Conservation (phyloP, 2,797 vertebrate species). For the Hapalemur alaotrensis region DNA sequence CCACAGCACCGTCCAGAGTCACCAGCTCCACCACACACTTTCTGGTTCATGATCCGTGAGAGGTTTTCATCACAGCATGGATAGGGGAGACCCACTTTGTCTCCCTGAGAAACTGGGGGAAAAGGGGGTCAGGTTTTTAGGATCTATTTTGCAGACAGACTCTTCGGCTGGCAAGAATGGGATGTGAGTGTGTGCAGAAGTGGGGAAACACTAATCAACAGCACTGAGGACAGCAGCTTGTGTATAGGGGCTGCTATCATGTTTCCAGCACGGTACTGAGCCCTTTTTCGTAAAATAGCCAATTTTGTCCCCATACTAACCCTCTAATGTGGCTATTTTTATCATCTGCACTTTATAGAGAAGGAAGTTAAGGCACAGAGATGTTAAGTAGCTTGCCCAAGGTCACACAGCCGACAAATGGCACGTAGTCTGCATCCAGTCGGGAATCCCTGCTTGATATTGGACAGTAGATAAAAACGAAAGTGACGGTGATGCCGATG, state of each 20-base stretch:
- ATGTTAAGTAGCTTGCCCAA: background rate
- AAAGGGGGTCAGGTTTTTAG: background rate
- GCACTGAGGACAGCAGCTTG: too few species aligned
- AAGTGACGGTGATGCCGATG: background rate
- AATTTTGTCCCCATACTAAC: background rate
- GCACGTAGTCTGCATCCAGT: background rate
- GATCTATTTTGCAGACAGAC: background rate
- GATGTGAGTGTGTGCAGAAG: accelerated
- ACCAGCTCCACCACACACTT: background rate
- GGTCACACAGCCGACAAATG: background rate
- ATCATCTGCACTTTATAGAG: background rate
- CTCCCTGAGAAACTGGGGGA: background rate
- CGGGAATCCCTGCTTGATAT: too few species aligned
- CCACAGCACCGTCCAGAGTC: background rate
- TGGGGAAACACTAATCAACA: accelerated
- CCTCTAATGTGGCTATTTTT: accelerated
- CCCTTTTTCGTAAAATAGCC: background rate
- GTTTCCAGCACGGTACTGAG: background rate
- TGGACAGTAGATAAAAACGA: background rate
- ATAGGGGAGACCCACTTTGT: background rate
- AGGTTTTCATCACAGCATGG: background rate
- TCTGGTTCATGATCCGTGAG: background rate
- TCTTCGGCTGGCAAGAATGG: background rate
- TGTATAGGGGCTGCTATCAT: accelerated
- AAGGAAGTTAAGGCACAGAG: background rate